Conservation (phyloP, 2,888 invertebrate species). For the Galeopsomyia nigrocyanea region DNA sequence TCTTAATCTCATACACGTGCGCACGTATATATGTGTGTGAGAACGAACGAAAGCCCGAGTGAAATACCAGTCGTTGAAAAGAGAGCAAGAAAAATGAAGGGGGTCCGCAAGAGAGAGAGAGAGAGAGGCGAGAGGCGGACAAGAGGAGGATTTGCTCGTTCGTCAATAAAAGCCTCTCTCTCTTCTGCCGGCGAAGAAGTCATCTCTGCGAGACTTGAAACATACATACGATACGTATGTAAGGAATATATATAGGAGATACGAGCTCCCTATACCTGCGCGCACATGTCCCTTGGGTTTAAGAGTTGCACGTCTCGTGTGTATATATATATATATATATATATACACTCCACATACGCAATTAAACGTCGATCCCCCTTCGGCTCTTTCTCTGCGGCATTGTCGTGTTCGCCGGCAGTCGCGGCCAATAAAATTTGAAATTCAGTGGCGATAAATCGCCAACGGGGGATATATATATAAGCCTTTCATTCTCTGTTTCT, state of each 20-base stretch:
- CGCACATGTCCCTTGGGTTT: no score
- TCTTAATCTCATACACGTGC: no score
- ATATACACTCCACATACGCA: conserved; percentile 2
- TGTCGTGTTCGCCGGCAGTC: conserved; percentile 7
- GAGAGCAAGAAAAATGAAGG: background rate
- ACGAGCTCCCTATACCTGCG: no score
- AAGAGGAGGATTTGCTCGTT: conserved; percentile 9
- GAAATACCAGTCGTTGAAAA: conserved; percentile 1
- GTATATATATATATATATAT: no score
- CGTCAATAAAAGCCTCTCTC: conserved; percentile 12
- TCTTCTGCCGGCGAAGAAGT: background rate
- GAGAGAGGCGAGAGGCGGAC: background rate
- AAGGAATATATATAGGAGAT: no score
- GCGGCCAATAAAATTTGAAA: conserved; percentile 40
- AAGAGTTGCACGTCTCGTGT: no score
- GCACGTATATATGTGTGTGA: no score
- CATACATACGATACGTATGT: no score
- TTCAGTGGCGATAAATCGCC: conserved; percentile 41
- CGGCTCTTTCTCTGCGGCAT: background rate
- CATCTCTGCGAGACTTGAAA: background rate
- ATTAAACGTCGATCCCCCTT: conserved; percentile 34
- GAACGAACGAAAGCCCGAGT: background rate
- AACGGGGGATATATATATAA: background rate
- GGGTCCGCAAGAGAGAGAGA: no score
- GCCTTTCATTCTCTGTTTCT: conserved; percentile 24